Evolutionary conservation across 2,113 vertebrate species (phyloP), one percentile per base, ranked within the genome.

Genomic region (Calypte anna): DNA sequence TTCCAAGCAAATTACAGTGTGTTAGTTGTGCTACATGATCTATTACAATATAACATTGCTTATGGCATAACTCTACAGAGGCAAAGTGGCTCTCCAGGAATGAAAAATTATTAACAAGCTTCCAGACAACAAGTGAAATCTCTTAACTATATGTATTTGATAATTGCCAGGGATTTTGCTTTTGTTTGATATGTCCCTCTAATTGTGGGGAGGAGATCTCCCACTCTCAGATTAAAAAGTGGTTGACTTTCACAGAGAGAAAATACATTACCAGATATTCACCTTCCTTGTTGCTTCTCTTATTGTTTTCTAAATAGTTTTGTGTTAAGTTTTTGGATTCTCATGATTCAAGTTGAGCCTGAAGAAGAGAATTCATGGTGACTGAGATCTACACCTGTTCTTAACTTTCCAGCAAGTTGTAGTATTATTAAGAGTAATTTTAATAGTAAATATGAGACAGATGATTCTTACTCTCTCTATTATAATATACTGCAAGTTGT

Each of bases 1-100:
- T 91, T 92, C 66, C 62, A 53, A 94, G 73, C 68, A 94, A 91
- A 92, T 94, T 83, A 66, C 18, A 86, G 36, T 18, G 8, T 87
- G 82, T 69, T 75, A 78, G 30, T 7, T 1, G 27, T 51, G 25
- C 40, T 85, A 1, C 10, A 1, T 66, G 36, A 53, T 58, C 58
- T 87, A 24, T 77, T 51, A n/a, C 17, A 88, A 28, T 33, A 53
- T 86, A 70, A 82, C 44, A 61, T 85, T 80, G n/a, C 62, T 77
- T 38, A 25, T 31, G 33, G 43, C 4, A 0, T 53, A 46, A 28
- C 69, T 63, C 55, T 83, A 22, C n/a, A 46, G 77, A 61, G 62
- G 40, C 64, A 61, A 70, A 86, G 73, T 31, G 2, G 48, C 19
- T 73, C 55, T 66, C 83, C 1, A 5, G 28, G 28, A 70, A 72